Base-by-base conservation (phyloP, 2,888 invertebrate species). In the Cremastinae sp. region DNA sequence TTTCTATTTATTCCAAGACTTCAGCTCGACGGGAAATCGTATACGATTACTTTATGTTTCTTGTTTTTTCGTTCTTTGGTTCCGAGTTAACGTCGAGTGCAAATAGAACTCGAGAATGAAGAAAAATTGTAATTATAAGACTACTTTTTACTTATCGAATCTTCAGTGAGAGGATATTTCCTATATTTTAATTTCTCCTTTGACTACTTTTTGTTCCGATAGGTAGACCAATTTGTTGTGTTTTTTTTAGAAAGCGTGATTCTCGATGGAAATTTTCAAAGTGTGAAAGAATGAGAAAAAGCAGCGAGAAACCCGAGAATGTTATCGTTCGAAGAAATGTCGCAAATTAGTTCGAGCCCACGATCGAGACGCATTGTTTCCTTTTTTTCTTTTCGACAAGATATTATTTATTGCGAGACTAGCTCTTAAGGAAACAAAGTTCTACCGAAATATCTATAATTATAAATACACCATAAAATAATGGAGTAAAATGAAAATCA, bases 391-490 rank as follows among this genome's bases (percentile, higher is more conserved):
- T 82, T 86, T 87, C 20, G 12, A 28, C 56, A 1, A 18, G 14
- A 14, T 49, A 43, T 88, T 87, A 88, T 89, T 89, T 87, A 87
- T 88, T 87, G 86, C 84, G 74, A 85, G 84, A 68, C 84, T 89
- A 88, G 88, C 84, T 86, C 83, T 87, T 89, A 89, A 88, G 88
- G 28, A 28, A 80, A 86, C 87, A 87, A 89, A 86, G 88, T 89
- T 89, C 85, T 87, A 89, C 87, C 84, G 85, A 88, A 88, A 84
- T 88, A 89, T 87, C 86, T 88, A 88, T 86, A 87, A 85, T 85
- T 88, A 89, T 88, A 88, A 87, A 89, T 88, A 89, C 88, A 88
- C 86, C 14, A 28, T 12, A 20, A 47, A 47, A 28, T 88, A 87
- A 87, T 85, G 84, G 85, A 87, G 83, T 88, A 58, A 88, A 88